A percentile compares a stretch with the other conserved stretches of the same genome.
phyloP scores from a whole-genome alignment of 2,113 vertebrate genomes.

The Sminthopsis crassicaudata region DNA sequence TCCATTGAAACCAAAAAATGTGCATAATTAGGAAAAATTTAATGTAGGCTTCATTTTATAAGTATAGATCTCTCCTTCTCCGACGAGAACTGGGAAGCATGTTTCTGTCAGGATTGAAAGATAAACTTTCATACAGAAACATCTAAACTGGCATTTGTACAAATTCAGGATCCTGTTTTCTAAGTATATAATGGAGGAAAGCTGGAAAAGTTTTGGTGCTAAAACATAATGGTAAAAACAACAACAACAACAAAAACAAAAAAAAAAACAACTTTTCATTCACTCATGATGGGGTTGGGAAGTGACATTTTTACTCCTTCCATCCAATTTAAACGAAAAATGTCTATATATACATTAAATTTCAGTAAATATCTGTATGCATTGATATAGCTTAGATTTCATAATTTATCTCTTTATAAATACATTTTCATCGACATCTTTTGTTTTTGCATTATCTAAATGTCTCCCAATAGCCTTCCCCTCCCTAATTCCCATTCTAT shows the following conservation, averaged over 20 bases:
- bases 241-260: no score
- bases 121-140: slow-evolving; percentile 12
- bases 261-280: background rate
- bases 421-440: background rate
- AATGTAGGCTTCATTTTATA: background rate
- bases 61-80: background rate
- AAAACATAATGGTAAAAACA: slow-evolving; percentile 24
- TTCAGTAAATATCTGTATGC: background rate
- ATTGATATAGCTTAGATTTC: background rate
- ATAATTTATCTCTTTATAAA: background rate
- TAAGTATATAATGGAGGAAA: background rate
- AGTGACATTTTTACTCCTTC: slow-evolving; percentile 8
- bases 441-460: background rate
- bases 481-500: background rate
- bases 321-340: slow-evolving; percentile 5
- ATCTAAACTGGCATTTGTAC: background rate
- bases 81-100: background rate
- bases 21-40: background rate
- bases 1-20: background rate
- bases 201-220: background rate
- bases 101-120: background rate
- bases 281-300: background rate
- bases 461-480: background rate
- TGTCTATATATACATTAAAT: background rate
- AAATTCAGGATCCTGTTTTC: background rate